A percentile compares a stretch with the other conserved stretches of the same genome.
These are phyloP conservation scores for Benitochromis conjunctus DNA, from an alignment of 2,113 vertebrate genomes.

Conservation along the genomic window DNA sequence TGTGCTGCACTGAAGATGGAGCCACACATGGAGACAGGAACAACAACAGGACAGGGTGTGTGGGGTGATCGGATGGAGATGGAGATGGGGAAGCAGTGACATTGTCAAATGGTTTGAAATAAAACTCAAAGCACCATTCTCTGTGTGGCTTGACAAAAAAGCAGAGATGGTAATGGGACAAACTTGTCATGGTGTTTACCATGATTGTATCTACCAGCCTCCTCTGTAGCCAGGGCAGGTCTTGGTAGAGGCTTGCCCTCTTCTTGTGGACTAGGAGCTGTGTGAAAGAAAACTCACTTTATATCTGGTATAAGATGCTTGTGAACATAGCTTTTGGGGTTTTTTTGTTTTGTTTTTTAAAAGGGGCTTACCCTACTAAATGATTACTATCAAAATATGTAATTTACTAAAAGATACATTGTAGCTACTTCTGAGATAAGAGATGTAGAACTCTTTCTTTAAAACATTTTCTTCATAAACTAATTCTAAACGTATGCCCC, in stretches of 20 bases:
- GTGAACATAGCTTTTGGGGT: not conserved
- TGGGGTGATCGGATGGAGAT: slow-evolving; percentile 47
- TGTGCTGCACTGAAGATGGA: slow-evolving; percentile 40
- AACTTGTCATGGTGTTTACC: slow-evolving; percentile 68
- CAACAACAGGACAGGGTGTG: slow-evolving; percentile 39
- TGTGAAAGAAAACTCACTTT: slow-evolving; percentile 66
- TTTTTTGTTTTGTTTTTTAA: slow-evolving; percentile 12
- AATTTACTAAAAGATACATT: not conserved
- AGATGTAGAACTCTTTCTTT: not conserved
- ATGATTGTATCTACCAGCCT: slow-evolving; percentile 60
- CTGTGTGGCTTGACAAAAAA: slow-evolving; percentile 54
- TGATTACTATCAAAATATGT: not conserved
- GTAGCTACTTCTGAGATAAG: not conserved
- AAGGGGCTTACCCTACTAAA: slow-evolving; percentile 22
- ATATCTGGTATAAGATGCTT: slow-evolving; percentile 26
- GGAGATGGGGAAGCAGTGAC: slow-evolving; percentile 60
- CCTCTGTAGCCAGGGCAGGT: slow-evolving; percentile 66
- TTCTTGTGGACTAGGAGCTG: slow-evolving; percentile 71
- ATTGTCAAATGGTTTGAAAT: slow-evolving; percentile 56
- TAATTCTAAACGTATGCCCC: not conserved
- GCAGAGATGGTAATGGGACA: slow-evolving; percentile 62
- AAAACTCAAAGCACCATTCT: slow-evolving; percentile 45
- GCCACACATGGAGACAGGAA: slow-evolving; percentile 44
- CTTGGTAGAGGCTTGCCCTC: slow-evolving; percentile 67
- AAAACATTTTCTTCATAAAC: not conserved